phyloP scores from a whole-genome alignment of 2,113 vertebrate genomes.

The Oriolus oriolus region DNA sequence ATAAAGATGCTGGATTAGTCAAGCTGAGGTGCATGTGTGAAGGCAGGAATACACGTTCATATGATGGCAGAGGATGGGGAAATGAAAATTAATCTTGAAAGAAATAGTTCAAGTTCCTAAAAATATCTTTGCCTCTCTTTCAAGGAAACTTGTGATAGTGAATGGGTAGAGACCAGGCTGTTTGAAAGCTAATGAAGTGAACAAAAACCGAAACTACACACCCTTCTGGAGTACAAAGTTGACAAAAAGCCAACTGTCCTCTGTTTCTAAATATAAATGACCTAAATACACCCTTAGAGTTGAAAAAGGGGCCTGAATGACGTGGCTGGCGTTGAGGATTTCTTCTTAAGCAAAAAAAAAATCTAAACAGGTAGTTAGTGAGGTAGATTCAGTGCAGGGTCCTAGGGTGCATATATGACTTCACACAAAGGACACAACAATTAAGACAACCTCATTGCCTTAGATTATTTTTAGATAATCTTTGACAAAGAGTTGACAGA shows the following conservation, averaged over 20 bases:
- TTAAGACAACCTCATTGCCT: neutral
- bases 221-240: neutral
- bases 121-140: neutral
- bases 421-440: neutral
- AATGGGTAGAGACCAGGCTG: neutral
- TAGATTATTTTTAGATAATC: neutral
- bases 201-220: neutral
- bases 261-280: neutral
- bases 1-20: neutral
- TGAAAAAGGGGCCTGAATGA: neutral
- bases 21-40: neutral
- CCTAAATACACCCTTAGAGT: neutral
- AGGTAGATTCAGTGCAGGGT: neutral
- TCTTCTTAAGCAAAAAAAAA: neutral
- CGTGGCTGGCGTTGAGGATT: neutral
- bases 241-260: neutral
- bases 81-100: neutral
- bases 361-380: neutral
- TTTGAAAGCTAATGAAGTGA: neutral
- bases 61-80: neutral
- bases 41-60: neutral
- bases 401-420: neutral
- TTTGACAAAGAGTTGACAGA: neutral
- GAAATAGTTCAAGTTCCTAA: neutral
- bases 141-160: neutral